These are phyloP conservation scores for Sarcoramphus papa DNA, from an alignment of 2,797 vertebrate species.

Conservation along the genomic window DNA sequence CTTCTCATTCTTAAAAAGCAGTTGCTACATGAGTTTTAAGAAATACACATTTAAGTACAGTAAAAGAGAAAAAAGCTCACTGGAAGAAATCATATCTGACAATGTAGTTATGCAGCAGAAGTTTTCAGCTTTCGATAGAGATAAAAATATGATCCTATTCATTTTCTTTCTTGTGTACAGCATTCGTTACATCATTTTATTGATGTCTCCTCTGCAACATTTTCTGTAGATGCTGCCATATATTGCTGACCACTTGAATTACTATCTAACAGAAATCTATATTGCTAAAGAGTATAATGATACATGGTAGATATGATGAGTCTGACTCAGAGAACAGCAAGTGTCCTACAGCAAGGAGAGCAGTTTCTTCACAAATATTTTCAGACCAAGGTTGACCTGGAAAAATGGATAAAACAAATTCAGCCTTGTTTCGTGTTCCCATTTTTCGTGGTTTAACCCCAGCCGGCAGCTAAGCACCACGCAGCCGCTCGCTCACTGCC, in stretches of 20 bases:
- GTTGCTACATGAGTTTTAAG: rapidly evolving
- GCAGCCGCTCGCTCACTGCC: too few species aligned
- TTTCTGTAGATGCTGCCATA: not conserved
- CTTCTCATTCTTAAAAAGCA: not conserved
- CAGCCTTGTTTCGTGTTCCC: not conserved
- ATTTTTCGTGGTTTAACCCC: too few species aligned
- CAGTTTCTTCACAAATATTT: not conserved
- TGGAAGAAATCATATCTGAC: not conserved
- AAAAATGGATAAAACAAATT: not conserved
- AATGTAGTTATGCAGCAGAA: not conserved
- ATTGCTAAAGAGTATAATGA: not conserved
- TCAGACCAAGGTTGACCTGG: not conserved
- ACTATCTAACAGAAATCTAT: not conserved
- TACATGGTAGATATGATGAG: not conserved
- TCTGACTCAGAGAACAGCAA: not conserved
- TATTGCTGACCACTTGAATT: not conserved
- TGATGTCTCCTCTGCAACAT: not conserved
- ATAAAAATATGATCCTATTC: not conserved
- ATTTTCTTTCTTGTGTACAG: not conserved
- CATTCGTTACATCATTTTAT: not conserved
- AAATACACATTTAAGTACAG: not conserved
- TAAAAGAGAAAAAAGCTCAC: not conserved
- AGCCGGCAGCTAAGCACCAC: too few species aligned
- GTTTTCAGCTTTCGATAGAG: not conserved
- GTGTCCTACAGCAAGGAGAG: not conserved